Conservation (phyloP, 2,797 vertebrate species). For the Pelodytes ibericus region DNA sequence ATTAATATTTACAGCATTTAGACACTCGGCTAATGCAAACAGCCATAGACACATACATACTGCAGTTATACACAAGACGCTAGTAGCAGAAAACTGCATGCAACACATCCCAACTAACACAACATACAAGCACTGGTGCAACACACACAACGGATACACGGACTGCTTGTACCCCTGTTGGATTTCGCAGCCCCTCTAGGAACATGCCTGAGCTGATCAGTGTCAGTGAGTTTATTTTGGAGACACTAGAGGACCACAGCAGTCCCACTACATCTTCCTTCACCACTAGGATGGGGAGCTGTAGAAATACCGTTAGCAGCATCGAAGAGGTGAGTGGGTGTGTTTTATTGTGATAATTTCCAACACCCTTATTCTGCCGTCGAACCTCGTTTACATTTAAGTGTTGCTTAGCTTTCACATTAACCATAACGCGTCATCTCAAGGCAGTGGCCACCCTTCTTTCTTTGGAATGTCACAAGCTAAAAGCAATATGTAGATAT, state of each 20-base stretch:
- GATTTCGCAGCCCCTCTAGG: background rate
- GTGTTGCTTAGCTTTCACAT: background rate
- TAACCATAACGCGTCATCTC: too few species aligned
- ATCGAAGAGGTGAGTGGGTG: constrained; percentile 64
- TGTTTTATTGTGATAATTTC: background rate
- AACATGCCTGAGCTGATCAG: constrained; percentile 68
- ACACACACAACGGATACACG: background rate
- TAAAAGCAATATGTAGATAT: too few species aligned
- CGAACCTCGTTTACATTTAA: too few species aligned
- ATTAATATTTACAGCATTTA: background rate
- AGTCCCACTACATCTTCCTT: constrained; percentile 72
- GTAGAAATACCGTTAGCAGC: constrained; percentile 63
- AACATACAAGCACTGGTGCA: too few species aligned
- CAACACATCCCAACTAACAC: background rate
- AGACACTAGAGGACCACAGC: constrained; percentile 71
- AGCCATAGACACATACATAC: background rate
- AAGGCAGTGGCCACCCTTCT: too few species aligned
- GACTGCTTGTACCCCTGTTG: background rate
- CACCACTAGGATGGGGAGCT: constrained; percentile 60
- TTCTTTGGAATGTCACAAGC: too few species aligned
- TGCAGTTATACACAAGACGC: background rate
- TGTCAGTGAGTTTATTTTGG: constrained; percentile 69
- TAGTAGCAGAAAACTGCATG: background rate
- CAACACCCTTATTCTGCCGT: background rate
- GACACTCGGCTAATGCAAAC: background rate